Conservation (phyloP, 2,113 vertebrate species). For the Gallinago media region DNA sequence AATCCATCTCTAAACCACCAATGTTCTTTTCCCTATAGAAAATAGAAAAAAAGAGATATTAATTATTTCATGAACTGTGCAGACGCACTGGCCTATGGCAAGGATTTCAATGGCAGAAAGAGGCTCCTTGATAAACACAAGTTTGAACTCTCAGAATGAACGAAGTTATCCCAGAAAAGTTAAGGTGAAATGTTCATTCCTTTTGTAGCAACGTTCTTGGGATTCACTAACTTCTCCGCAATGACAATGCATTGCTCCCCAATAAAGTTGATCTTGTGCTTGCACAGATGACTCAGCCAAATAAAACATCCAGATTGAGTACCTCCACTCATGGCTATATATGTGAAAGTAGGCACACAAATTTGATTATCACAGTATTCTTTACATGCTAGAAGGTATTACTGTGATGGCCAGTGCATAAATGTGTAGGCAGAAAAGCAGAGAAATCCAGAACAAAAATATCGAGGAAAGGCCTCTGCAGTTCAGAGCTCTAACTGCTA, state of each 20-base stretch:
- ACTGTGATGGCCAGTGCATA: background rate
- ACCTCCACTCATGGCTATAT: background rate
- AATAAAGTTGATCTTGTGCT: background rate
- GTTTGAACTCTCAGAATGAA: background rate
- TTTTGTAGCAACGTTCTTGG: background rate
- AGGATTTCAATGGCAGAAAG: background rate
- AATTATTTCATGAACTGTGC: background rate
- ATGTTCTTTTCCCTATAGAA: background rate
- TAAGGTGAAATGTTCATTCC: background rate
- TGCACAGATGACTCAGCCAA: background rate
- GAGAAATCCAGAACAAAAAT: background rate
- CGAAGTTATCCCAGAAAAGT: background rate
- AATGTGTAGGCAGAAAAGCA: background rate
- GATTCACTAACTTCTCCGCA: background rate
- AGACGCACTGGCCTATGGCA: background rate
- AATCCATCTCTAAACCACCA: background rate
- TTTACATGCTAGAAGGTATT: background rate
- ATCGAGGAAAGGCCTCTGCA: background rate
- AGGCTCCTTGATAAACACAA: fast-evolving
- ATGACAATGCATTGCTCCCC: background rate
- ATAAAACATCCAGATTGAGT: background rate
- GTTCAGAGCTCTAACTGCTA: background rate
- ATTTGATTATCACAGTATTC: background rate
- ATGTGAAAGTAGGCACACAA: background rate
- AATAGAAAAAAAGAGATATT: background rate